phyloP scores from a whole-genome alignment of 2,888 invertebrate genomes.

The Lacanobia wlatinum region DNA sequence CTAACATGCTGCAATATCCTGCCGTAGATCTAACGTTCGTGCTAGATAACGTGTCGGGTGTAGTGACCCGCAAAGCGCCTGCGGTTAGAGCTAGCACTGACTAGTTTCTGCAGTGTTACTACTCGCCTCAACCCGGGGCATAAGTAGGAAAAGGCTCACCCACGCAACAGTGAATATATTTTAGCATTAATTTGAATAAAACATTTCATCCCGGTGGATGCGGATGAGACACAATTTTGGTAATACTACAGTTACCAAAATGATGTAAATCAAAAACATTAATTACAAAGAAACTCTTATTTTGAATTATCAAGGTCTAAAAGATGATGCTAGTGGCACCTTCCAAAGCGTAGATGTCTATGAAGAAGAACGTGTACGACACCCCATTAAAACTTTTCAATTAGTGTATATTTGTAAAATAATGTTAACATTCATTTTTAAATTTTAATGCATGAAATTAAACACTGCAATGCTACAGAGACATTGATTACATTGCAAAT shows the following conservation, averaged over 20 bases:
- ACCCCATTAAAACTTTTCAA: no score
- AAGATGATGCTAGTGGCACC: no score
- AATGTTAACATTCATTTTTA: no score
- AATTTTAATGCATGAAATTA: no score
- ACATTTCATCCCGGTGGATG: not conserved
- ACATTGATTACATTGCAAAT: constrained; percentile 1
- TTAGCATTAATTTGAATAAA: constrained; percentile 26
- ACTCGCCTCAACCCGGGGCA: not conserved
- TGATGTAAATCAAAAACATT: constrained; percentile 1
- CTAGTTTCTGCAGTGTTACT: not conserved
- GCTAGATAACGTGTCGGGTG: constrained; percentile 6
- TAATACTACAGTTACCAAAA: constrained; percentile 4
- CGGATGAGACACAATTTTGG: not conserved
- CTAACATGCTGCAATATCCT: constrained; percentile 6
- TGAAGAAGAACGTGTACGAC: no score
- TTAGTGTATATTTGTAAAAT: no score
- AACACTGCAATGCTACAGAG: no score
- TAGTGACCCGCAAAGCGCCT: constrained; percentile 1
- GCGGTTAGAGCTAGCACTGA: constrained; percentile 7
- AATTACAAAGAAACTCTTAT: no score
- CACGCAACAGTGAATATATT: constrained; percentile 6
- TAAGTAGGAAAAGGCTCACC: not conserved
- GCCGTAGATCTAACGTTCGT: constrained; percentile 9
- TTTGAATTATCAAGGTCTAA: no score
- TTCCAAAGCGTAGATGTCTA: no score